Evolutionary conservation across 2,113 vertebrate species (phyloP).

Genomic region (Pelmatolapia mariae): DNA sequence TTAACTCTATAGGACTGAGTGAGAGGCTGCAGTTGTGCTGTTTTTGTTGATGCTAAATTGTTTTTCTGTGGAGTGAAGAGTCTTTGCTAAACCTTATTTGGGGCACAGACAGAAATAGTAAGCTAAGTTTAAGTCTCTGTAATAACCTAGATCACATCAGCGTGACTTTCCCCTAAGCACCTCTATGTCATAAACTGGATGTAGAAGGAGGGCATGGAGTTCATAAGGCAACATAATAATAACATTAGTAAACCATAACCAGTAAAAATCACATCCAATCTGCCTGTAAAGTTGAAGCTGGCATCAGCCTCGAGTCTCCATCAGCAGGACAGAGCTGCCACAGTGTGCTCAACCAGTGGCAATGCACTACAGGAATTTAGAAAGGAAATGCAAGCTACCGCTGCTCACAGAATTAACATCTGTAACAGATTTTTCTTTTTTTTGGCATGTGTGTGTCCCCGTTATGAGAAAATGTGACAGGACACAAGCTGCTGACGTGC

Average conservation of each 20-base stretch:
- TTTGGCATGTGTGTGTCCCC: neutral
- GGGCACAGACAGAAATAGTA: conserved; percentile 27
- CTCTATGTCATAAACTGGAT: neutral
- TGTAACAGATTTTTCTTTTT: neutral
- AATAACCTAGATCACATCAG: neutral
- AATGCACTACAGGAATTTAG: conserved; percentile 6
- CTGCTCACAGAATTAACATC: neutral
- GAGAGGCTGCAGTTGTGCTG: conserved; percentile 3
- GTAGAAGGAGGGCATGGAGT: neutral
- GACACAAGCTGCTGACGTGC: neutral
- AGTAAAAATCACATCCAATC: neutral
- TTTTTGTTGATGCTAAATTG: neutral
- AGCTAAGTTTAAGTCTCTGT: conserved; percentile 11
- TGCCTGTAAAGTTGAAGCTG: neutral
- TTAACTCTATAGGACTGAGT: neutral
- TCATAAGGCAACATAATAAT: neutral
- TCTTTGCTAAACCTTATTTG: neutral
- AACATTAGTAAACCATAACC: neutral
- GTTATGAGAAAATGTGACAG: neutral
- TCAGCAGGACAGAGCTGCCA: conserved; percentile 38
- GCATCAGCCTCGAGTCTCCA: no score
- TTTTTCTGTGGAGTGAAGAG: neutral
- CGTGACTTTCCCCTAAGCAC: neutral
- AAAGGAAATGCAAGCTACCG: neutral
- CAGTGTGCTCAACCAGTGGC: conserved; percentile 29